Conservation (phyloP, 2,113 vertebrate genomes). For the Cygnus atratus region DNA sequence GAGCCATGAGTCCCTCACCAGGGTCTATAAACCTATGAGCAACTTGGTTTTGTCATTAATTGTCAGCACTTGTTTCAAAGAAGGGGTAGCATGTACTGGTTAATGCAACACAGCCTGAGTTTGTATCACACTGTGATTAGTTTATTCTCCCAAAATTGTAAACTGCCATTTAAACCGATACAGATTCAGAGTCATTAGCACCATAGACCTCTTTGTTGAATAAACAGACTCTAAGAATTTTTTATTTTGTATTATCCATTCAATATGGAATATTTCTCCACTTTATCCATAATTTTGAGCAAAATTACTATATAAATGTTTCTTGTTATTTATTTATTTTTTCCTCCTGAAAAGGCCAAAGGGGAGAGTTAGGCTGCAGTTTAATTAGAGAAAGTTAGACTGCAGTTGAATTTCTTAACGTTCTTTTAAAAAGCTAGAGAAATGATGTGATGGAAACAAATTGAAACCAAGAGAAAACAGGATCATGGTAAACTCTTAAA, state of each 20-base stretch:
- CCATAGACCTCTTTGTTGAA: not conserved
- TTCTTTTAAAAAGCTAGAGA: not conserved
- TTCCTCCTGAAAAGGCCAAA: not conserved
- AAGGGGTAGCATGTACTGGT: accelerated
- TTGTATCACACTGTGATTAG: not conserved
- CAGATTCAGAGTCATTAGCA: not conserved
- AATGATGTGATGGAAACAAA: not conserved
- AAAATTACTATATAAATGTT: not conserved
- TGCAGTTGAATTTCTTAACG: not conserved
- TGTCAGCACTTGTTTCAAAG: not conserved
- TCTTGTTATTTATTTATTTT: not conserved
- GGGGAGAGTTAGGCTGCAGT: not conserved
- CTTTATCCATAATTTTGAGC: not conserved
- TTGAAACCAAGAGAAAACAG: not conserved
- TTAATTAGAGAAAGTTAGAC: not conserved
- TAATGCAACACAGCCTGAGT: not conserved
- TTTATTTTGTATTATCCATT: not conserved
- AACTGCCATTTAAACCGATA: not conserved
- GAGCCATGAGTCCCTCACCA: accelerated
- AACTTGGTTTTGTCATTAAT: not conserved
- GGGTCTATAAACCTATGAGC: not conserved
- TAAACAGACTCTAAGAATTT: not conserved
- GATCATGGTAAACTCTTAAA: not conserved
- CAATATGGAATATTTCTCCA: not conserved
- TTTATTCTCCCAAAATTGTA: not conserved